Evolutionary conservation across 2,113 vertebrate genomes (phyloP).

Genomic region (Paramormyrops kingsleyae): DNA sequence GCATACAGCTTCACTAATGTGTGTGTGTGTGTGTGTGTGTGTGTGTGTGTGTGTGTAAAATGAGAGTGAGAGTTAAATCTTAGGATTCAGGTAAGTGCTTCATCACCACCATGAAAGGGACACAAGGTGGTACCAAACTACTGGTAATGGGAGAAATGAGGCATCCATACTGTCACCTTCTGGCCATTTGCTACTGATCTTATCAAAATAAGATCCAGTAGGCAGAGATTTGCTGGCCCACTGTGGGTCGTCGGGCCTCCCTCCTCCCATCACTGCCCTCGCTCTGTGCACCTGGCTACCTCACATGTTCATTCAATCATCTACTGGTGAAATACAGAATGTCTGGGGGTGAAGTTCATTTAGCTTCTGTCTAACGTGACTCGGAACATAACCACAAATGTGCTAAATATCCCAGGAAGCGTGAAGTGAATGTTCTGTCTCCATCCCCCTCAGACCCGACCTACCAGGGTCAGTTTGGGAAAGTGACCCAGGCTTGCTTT

Average conservation of each 20-base stretch:
- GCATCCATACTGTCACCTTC: not conserved
- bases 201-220: not conserved
- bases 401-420: not conserved
- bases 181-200: not conserved
- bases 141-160: not conserved
- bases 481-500: constrained; percentile 70
- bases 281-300: not conserved
- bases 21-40: too few species aligned
- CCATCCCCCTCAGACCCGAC: constrained; percentile 65
- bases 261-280: not conserved
- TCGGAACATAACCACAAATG: not conserved
- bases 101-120: not conserved
- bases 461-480: constrained; percentile 78
- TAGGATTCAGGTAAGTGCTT: not conserved
- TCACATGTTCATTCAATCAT: not conserved
- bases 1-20: not conserved
- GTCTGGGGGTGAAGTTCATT: not conserved
- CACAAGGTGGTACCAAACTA: not conserved
- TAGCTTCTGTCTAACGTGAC: not conserved
- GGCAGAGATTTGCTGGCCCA: not conserved
- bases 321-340: not conserved
- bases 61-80: not conserved
- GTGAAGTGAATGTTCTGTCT: not conserved
- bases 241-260: not conserved
- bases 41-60: too few species aligned